These are phyloP conservation scores for Lepisosteus oculatus DNA, from an alignment of 2,113 vertebrate species.

Conservation along the genomic window DNA sequence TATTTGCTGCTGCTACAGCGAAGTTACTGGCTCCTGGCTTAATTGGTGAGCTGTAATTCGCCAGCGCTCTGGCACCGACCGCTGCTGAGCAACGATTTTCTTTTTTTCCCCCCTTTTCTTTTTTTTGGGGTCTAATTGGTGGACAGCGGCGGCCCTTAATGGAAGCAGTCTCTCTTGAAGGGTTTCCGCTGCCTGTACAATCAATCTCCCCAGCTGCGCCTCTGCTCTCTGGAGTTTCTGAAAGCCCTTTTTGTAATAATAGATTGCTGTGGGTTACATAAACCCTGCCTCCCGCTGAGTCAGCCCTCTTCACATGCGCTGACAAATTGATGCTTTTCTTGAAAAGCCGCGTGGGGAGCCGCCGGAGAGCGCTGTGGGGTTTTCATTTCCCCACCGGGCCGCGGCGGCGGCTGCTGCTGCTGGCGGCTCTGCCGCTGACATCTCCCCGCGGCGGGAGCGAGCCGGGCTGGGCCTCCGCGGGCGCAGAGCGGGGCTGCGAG, in stretches of 20 bases:
- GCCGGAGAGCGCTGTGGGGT: conserved; percentile 12
- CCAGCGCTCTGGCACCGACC: conserved; percentile 37
- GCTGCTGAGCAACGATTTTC: conserved; percentile 80
- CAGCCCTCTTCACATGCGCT: conserved; percentile 46
- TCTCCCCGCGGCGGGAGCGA: background rate
- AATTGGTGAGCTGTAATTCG: conserved; percentile 21
- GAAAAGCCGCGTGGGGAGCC: conserved; percentile 36
- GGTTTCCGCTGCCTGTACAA: conserved; percentile 71
- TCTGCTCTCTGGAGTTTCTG: conserved; percentile 62
- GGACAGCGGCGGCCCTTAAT: conserved; percentile 74
- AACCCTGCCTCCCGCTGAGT: conserved; percentile 53
- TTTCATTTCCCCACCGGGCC: background rate
- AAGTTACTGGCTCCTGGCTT: conserved; percentile 4
- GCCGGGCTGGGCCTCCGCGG: too few relatives aligned
- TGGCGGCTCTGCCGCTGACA: conserved; percentile 3
- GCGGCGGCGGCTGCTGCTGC: conserved; percentile 15
- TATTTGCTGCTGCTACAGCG: background rate
- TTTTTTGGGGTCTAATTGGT: conserved; percentile 67
- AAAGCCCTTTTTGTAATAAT: conserved; percentile 72
- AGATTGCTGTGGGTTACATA: conserved; percentile 63
- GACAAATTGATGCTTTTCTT: conserved; percentile 40
- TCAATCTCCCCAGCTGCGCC: conserved; percentile 72
- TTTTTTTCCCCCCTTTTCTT: background rate
- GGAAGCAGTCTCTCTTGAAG: conserved; percentile 70
- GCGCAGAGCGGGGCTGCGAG: background rate